Evolutionary conservation across 2,113 vertebrate species (phyloP).

Genomic region (Synodontis membranacea): DNA sequence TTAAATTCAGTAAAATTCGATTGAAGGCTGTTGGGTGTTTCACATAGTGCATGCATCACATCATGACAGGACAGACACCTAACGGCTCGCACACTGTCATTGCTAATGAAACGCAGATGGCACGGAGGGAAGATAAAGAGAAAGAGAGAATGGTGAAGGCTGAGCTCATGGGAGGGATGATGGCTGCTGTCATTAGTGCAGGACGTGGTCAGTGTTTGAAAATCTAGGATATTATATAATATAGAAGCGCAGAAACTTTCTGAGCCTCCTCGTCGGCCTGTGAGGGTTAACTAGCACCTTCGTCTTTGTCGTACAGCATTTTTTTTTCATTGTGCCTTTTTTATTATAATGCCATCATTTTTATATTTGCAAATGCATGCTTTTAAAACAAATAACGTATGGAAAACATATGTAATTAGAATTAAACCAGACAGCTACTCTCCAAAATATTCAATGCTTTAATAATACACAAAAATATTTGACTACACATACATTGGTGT

Average conservation of each 20-base stretch:
- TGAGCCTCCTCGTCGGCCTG: too few species aligned
- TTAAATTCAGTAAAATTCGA: slow-evolving; percentile 13
- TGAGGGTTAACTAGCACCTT: background rate
- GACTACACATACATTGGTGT: background rate
- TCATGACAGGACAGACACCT: slow-evolving; percentile 44
- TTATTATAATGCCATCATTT: background rate
- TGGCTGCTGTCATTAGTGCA: slow-evolving; percentile 45
- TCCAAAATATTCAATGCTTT: background rate
- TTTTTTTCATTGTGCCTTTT: background rate
- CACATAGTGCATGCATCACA: slow-evolving; percentile 13
- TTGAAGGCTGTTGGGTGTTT: slow-evolving; percentile 20
- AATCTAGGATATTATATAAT: background rate
- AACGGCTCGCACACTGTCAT: slow-evolving; percentile 33
- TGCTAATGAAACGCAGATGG: slow-evolving; percentile 46
- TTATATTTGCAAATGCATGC: background rate
- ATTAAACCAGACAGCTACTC: background rate
- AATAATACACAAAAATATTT: background rate
- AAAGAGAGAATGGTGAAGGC: slow-evolving; percentile 22
- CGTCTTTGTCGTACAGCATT: background rate
- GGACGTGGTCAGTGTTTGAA: slow-evolving; percentile 11
- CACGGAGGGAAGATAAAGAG: slow-evolving; percentile 30
- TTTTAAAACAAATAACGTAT: background rate
- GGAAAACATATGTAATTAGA: background rate
- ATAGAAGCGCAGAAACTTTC: background rate
- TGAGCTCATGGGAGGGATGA: slow-evolving; percentile 38